Base-by-base conservation (phyloP, 2,888 invertebrate genomes). In the Hypselothyrea guttata region DNA sequence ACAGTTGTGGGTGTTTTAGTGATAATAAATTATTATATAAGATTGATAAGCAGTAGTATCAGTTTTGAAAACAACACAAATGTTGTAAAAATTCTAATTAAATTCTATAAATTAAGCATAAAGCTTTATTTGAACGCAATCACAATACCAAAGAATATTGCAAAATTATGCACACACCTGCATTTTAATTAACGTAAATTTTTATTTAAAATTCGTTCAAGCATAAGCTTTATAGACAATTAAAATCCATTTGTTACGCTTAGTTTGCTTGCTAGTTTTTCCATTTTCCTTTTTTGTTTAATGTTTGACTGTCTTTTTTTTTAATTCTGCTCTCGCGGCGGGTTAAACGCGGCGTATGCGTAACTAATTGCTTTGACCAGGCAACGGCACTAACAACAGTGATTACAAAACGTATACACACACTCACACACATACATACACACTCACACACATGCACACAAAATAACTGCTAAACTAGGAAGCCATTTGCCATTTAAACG, bases 281-380 rank as follows among this genome's bases (percentile, higher is more conserved):
- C 51, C 51, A 55, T 71, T 68, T 53, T 58, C 51, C 71, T 66
- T 52, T 59, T 71, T 67, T 63, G 70, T 69, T 69, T 30, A 28
- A 34, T 48, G 16, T 44, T 30, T 38, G 31, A 13, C 13, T 49
- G 16, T 38, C 30, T 16, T 33, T 11, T 5, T 51, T 47, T 22
- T 12, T 4, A 18, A 38, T 65, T 18, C 38, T 11, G n/a, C 22
- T 15, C 31, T 67, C 40, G 8, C 41, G 34, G 51, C 57, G 58
- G 69, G 55, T 63, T 73, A 59, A 71, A 38, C 71, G 49, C 56
- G 51, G 54, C 65, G 60, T 65, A 71, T 74, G 71, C 71, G 77
- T 73, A 73, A 73, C 73, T 73, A 73, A 73, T 73, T 73, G 65
- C 77, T 73, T 76, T 73, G 76, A 72, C 74, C 73, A 51, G 64